These are phyloP conservation scores for Galaxea fascicularis DNA, from an alignment of 92 coral and sea anemone species.

Conservation along the genomic window DNA sequence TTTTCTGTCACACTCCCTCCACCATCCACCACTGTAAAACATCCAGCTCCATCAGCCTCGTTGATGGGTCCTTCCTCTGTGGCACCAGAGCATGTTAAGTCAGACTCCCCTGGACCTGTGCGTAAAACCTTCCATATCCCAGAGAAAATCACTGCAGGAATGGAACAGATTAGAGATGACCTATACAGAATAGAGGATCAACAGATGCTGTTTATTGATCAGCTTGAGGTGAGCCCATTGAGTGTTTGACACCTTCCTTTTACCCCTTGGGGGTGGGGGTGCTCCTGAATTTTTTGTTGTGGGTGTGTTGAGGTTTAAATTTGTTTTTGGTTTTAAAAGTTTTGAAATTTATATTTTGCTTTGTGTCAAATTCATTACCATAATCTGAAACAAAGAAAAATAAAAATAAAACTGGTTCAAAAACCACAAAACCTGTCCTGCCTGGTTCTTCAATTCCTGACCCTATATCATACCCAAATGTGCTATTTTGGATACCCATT, in stretches of 20 bases:
- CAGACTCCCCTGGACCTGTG: slow-evolving; percentile 60
- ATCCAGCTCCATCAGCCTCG: slow-evolving; percentile 28
- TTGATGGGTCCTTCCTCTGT: slow-evolving; percentile 27
- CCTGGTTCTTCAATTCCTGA: too few relatives aligned
- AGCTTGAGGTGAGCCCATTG: slow-evolving; percentile 77
- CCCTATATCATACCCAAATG: too few relatives aligned
- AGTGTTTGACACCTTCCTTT: neutral
- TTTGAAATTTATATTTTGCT: too few relatives aligned
- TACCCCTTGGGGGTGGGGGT: too few relatives aligned
- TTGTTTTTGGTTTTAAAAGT: too few relatives aligned
- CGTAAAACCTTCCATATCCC: slow-evolving; percentile 63
- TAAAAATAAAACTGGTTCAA: too few relatives aligned
- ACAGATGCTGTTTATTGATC: slow-evolving; percentile 82
- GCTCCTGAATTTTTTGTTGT: too few relatives aligned
- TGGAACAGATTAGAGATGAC: slow-evolving; percentile 77
- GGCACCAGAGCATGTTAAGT: slow-evolving; percentile 7
- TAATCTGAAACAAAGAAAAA: too few relatives aligned
- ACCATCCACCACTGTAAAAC: slow-evolving; percentile 37
- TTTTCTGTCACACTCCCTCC: slow-evolving; percentile 12
- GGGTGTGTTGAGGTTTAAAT: too few relatives aligned
- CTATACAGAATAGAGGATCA: slow-evolving; percentile 84
- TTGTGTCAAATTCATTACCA: too few relatives aligned
- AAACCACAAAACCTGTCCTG: too few relatives aligned
- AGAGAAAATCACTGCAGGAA: slow-evolving; percentile 63
- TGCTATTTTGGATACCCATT: too few relatives aligned